Conservation (phyloP, 2,888 invertebrate species). For the Drosophila kuntzei region DNA sequence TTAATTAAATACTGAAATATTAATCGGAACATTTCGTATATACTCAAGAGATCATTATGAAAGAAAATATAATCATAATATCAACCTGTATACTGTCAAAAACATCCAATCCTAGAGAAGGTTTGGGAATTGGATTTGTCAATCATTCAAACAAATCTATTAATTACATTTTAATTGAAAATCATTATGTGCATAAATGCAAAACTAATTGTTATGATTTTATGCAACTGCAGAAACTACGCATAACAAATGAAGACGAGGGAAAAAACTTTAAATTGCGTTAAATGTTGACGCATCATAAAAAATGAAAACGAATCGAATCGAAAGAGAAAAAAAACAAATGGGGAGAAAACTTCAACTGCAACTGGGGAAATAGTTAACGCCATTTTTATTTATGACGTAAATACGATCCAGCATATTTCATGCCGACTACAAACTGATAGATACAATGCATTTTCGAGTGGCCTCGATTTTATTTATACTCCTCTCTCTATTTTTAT, state of each 20-base stretch:
- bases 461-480: slow-evolving; percentile 51
- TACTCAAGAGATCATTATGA: too few relatives aligned
- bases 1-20: too few relatives aligned
- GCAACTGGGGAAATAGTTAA: slow-evolving; percentile 71
- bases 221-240: slow-evolving; percentile 15
- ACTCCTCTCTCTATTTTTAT: background rate
- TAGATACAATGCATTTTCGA: slow-evolving; percentile 77
- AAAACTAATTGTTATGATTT: slow-evolving; percentile 30
- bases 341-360: slow-evolving; percentile 44
- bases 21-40: too few relatives aligned
- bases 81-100: too few relatives aligned
- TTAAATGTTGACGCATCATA: slow-evolving; percentile 66
- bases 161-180: slow-evolving; percentile 6
- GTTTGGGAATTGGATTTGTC: background rate
- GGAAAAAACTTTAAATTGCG: slow-evolving; percentile 66
- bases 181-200: slow-evolving; percentile 19
- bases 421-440: slow-evolving; percentile 74
- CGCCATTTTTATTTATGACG: slow-evolving; percentile 79
- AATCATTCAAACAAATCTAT: background rate
- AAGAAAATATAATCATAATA: too few relatives aligned
- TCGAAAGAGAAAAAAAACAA: background rate
- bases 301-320: slow-evolving; percentile 24
- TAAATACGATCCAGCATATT: slow-evolving; percentile 72
- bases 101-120: too few relatives aligned
- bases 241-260: slow-evolving; percentile 17